A percentile compares a stretch with the other conserved stretches of the same genome.
These are phyloP conservation scores for Sitodiplosis mosellana DNA, from an alignment of 1,140 invertebrate species.

Conservation along the genomic window DNA sequence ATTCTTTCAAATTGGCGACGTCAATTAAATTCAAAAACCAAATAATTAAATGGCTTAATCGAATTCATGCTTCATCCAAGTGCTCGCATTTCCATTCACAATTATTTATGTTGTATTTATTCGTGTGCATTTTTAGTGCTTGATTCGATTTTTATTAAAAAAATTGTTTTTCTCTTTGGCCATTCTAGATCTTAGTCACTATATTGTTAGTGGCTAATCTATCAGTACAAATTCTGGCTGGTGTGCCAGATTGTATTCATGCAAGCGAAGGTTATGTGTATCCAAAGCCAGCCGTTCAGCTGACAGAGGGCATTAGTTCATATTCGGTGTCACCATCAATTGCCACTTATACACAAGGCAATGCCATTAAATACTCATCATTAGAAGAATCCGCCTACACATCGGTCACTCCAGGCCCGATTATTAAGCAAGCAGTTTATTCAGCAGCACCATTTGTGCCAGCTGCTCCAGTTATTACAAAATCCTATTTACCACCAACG, in stretches of 20 bases:
- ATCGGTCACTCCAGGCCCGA: conserved; percentile 5
- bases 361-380: conserved; percentile 13
- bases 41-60: no score
- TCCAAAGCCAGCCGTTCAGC: conserved; percentile 16
- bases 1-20: no score
- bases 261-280: conserved; percentile 11
- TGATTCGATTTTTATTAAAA: no score
- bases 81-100: no score
- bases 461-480: conserved; percentile 7
- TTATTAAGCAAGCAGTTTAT: conserved; percentile 13
- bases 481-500: conserved; percentile 12
- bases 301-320: conserved; percentile 17
- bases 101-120: no score
- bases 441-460: neutral
- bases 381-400: conserved; percentile 11
- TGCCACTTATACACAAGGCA: conserved; percentile 17
- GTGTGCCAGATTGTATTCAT: conserved; percentile 2
- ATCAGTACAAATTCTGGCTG: neutral
- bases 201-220: neutral
- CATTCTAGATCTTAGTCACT: conserved; percentile 1
- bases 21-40: no score
- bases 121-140: no score
- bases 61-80: no score
- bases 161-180: neutral
- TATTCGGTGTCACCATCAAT: conserved; percentile 14